Evolutionary conservation across 2,888 invertebrate genomes (phyloP).

Genomic region (Aplocera efformata): DNA sequence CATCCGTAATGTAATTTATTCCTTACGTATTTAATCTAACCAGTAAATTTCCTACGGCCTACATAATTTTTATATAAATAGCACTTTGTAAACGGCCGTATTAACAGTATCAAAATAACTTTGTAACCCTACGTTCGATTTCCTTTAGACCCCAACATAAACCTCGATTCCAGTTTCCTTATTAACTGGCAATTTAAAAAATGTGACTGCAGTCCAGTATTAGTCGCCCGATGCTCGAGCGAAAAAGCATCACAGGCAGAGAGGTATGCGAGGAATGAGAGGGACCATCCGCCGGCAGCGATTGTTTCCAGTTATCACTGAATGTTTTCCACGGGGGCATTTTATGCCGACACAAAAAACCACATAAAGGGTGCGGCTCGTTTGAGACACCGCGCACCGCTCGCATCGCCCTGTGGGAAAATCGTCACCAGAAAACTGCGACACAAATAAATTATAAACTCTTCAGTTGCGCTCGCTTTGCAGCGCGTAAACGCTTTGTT

Average conservation of each 20-base stretch:
- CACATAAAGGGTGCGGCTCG: constrained; percentile 78
- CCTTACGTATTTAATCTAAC: too few relatives aligned
- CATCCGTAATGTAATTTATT: too few relatives aligned
- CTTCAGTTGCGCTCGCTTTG: constrained; percentile 52
- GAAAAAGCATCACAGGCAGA: constrained; percentile 72
- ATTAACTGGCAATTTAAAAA: constrained; percentile 22
- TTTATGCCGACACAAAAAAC: constrained; percentile 77
- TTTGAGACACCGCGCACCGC: constrained; percentile 59
- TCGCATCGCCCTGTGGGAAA: constrained; percentile 70
- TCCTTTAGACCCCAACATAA: constrained; percentile 9
- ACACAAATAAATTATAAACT: constrained; percentile 78
- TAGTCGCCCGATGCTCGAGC: constrained; percentile 20
- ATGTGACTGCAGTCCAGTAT: constrained; percentile 21
- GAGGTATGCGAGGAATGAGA: constrained; percentile 75
- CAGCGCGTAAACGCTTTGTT: constrained; percentile 57
- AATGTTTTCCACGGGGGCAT: constrained; percentile 78
- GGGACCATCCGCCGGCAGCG: constrained; percentile 79
- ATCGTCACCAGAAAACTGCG: constrained; percentile 78
- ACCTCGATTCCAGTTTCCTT: constrained; percentile 19
- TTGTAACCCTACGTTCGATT: constrained; percentile 5
- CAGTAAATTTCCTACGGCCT: too few relatives aligned
- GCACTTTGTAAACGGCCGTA: background rate
- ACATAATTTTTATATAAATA: background rate
- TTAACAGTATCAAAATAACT: constrained; percentile 1
- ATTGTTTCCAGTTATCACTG: constrained; percentile 81